Evolutionary conservation across 2,797 vertebrate genomes (phyloP).

Genomic region (Carduelis carduelis): DNA sequence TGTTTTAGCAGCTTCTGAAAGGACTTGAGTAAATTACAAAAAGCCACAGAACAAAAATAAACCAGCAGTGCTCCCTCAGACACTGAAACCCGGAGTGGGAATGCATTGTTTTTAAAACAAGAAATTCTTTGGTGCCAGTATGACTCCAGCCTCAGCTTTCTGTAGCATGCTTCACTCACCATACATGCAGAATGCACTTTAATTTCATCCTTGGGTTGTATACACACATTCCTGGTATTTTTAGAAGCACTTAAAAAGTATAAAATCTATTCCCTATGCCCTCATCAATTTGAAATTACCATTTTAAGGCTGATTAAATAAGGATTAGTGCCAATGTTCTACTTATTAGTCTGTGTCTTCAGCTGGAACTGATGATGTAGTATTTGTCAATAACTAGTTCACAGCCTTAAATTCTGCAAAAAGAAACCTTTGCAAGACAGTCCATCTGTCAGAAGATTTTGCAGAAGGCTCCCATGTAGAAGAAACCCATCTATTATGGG

Average conservation of each 20-base stretch:
- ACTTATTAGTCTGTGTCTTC: constrained; percentile 82
- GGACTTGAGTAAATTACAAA: neutral
- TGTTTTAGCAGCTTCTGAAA: neutral
- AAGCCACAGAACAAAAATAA: neutral
- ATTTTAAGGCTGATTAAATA: constrained; percentile 86
- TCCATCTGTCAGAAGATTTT: constrained; percentile 74
- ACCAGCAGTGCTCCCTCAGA: neutral
- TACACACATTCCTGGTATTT: constrained; percentile 68
- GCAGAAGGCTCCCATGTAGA: constrained; percentile 66
- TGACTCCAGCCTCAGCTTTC: neutral
- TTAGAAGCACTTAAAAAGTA: constrained; percentile 77
- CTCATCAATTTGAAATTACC: constrained; percentile 82
- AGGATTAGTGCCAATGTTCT: constrained; percentile 84
- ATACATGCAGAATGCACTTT: constrained; percentile 45
- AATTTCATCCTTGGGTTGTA: constrained; percentile 73
- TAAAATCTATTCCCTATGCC: constrained; percentile 79
- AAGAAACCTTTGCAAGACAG: constrained; percentile 70
- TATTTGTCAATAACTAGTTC: constrained; percentile 83
- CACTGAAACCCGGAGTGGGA: neutral
- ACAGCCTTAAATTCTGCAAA: constrained; percentile 73
- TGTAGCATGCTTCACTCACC: constrained; percentile 33
- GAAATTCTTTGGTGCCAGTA: neutral
- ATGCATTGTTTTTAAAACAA: neutral
- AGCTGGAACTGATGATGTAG: constrained; percentile 81
- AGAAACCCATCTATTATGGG: constrained; percentile 75